A percentile compares a stretch with the other conserved stretches of the same genome.
Conservation (phyloP, 1,140 invertebrate species). For the Galleria mellonella region DNA sequence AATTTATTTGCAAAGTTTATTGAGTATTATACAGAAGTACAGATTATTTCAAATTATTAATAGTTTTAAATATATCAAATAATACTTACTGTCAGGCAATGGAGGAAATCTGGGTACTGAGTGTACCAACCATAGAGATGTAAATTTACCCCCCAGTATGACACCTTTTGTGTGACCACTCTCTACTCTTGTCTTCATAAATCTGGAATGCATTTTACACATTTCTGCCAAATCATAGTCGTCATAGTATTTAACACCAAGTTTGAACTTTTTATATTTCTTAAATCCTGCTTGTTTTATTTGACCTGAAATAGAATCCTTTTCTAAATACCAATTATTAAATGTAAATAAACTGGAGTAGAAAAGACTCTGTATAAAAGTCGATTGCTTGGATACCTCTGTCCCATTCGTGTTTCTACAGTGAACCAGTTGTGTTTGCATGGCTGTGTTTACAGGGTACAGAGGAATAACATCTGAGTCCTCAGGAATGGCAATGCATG, state of each 20-base stretch:
- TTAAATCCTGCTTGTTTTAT: conserved; percentile 38
- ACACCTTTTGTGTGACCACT: conserved; percentile 92
- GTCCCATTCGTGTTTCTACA: too few species aligned
- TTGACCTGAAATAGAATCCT: conserved; percentile 29
- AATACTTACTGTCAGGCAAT: conserved; percentile 60
- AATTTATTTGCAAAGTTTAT: too few species aligned
- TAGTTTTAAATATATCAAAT: neutral
- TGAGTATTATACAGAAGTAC: too few species aligned
- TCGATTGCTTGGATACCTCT: too few species aligned
- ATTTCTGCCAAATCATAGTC: conserved; percentile 64
- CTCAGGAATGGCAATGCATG: too few species aligned
- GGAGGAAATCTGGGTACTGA: conserved; percentile 91
- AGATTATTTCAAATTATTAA: too few species aligned
- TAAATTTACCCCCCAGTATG: conserved; percentile 80
- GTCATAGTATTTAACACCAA: conserved; percentile 61
- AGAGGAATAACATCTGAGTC: too few species aligned
- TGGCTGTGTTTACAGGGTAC: too few species aligned
- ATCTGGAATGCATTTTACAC: conserved; percentile 66
- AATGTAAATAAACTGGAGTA: neutral
- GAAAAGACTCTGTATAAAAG: neutral
- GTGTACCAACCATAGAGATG: conserved; percentile 93
- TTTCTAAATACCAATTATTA: neutral
- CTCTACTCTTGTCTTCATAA: conserved; percentile 55
- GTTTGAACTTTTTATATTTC: conserved; percentile 60
- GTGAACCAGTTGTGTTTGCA: too few species aligned